These are phyloP conservation scores for Drosophila maculinotata DNA, from an alignment of 2,888 invertebrate genomes.

Conservation along the genomic window DNA sequence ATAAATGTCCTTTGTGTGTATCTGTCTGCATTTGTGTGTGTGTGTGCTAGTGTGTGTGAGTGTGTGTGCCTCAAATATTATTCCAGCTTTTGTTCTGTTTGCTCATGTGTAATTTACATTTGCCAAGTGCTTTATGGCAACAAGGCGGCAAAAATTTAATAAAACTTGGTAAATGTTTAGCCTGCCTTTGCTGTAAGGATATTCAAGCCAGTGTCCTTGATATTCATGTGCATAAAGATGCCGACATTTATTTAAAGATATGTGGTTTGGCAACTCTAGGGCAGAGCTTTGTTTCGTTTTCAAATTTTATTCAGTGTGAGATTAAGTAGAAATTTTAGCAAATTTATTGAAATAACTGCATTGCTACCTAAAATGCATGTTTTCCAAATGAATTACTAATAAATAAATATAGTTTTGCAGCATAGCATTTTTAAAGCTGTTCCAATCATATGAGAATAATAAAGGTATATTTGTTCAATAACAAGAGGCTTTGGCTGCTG, in stretches of 20 bases:
- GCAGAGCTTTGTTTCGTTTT: conserved; percentile 3
- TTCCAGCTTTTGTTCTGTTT: conserved; percentile 59
- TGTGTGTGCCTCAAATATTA: conserved; percentile 56
- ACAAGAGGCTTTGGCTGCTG: no score
- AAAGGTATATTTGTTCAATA: no score
- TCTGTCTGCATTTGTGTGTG: neutral
- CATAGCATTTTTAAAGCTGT: no score
- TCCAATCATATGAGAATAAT: no score
- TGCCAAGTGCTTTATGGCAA: conserved; percentile 60
- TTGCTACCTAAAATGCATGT: no score
- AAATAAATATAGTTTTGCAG: no score
- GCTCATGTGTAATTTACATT: conserved; percentile 76
- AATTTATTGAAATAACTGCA: neutral
- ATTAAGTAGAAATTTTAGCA: neutral
- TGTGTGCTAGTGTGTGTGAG: conserved; percentile 18
- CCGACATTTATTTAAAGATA: conserved; percentile 1
- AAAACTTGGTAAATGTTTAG: conserved; percentile 53
- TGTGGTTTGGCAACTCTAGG: neutral
- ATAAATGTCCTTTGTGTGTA: conserved; percentile 63
- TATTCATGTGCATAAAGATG: conserved; percentile 8
- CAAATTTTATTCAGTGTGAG: no score
- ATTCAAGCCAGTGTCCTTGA: conserved; percentile 19
- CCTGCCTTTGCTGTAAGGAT: conserved; percentile 10
- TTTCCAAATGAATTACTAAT: no score
- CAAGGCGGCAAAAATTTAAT: conserved; percentile 71